Conservation (phyloP, 2,113 vertebrate genomes). For the Pedionomus torquatus region DNA sequence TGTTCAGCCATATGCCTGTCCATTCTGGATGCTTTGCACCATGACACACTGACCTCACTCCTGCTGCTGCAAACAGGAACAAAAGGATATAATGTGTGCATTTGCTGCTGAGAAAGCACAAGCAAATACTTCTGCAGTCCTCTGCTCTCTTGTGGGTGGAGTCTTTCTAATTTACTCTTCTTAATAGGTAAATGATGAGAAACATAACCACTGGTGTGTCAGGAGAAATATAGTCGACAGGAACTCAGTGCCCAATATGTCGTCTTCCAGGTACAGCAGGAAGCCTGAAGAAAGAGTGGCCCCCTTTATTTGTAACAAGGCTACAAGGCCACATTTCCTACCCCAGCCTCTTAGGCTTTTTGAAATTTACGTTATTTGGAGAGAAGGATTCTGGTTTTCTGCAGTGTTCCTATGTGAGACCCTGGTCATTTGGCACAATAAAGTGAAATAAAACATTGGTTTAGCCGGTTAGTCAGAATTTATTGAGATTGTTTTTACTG, state of each 20-base stretch:
- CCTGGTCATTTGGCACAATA: neutral
- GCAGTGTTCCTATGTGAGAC: neutral
- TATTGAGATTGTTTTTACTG: neutral
- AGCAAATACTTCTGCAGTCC: neutral
- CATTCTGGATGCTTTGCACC: neutral
- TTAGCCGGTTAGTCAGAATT: neutral
- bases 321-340: neutral
- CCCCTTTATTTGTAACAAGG: neutral
- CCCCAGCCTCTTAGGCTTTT: neutral
- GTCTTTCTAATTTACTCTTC: neutral
- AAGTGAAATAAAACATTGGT: neutral
- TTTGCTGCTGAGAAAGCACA: neutral
- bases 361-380: neutral
- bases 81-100: neutral
- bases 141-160: neutral
- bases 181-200: neutral
- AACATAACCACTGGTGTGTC: neutral
- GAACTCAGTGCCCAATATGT: neutral
- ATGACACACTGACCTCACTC: neutral
- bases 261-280: neutral
- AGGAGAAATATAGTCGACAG: neutral
- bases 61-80: neutral
- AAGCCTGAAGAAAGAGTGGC: neutral
- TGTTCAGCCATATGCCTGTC: rapidly evolving
- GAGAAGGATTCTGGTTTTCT: neutral